Conservation (phyloP, 2,113 vertebrate genomes). For the Sterna hirundo region DNA sequence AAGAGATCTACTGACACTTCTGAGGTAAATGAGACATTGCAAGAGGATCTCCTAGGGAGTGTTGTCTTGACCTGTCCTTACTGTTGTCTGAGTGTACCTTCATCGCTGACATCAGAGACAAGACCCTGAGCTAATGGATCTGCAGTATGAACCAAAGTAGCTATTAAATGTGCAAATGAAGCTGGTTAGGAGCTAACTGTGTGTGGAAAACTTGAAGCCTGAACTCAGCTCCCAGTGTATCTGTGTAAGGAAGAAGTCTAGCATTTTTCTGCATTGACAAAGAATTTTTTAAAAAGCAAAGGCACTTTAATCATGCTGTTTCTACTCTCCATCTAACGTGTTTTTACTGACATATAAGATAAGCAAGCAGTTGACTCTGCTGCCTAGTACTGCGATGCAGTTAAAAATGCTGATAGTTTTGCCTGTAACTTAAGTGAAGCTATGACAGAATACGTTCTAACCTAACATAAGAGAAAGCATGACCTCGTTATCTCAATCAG, state of each 20-base stretch:
- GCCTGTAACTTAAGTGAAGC: not conserved
- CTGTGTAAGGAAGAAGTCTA: not conserved
- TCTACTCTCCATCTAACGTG: not conserved
- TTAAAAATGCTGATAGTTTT: not conserved
- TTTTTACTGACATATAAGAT: not conserved
- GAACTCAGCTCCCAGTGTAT: not conserved
- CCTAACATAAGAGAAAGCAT: not conserved
- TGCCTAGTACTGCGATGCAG: not conserved
- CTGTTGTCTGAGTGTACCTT: not conserved
- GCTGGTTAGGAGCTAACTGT: not conserved
- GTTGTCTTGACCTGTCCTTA: not conserved
- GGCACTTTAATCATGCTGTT: not conserved
- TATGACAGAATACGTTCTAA: not conserved
- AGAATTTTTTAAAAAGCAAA: not conserved
- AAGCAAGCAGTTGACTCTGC: not conserved
- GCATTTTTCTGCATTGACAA: not conserved
- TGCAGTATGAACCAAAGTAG: not conserved
- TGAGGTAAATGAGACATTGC: not conserved
- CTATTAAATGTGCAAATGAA: not conserved
- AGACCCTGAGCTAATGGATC: not conserved
- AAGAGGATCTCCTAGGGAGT: not conserved
- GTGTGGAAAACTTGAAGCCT: not conserved
- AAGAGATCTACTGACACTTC: not conserved
- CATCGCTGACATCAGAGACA: rapidly evolving
- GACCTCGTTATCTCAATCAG: not conserved